These are phyloP conservation scores for Hipposideros armiger DNA, from an alignment of 2,113 vertebrate genomes.

Conservation along the genomic window DNA sequence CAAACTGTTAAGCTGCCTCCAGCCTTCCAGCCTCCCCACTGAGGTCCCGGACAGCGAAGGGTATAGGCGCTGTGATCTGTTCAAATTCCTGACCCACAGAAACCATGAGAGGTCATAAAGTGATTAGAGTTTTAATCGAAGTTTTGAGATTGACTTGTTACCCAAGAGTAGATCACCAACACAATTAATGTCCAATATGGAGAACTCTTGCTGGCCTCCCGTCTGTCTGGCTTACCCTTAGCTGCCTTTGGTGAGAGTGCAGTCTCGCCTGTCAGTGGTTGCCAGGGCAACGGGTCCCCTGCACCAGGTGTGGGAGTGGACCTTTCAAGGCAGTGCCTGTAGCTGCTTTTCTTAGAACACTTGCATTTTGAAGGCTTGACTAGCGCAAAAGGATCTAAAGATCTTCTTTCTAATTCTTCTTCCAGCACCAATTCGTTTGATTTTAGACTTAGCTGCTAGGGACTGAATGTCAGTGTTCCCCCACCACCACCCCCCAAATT, in stretches of 20 bases:
- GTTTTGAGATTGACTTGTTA: neutral
- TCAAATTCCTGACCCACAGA: neutral
- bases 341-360: neutral
- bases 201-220: neutral
- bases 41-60: neutral
- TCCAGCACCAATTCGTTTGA: neutral
- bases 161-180: neutral
- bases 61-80: neutral
- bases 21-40: neutral
- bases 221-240: neutral
- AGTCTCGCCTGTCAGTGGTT: neutral
- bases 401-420: neutral
- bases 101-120: neutral
- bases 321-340: neutral
- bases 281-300: constrained; percentile 42
- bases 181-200: too few species aligned
- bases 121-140: neutral
- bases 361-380: neutral
- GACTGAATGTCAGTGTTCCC: too few species aligned
- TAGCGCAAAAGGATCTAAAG: neutral
- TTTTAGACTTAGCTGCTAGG: neutral
- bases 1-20: neutral
- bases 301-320: neutral
- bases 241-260: neutral
- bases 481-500: too few species aligned